A percentile compares a stretch with the other conserved stretches of the same genome.
Evolutionary conservation across 2,888 invertebrate species (phyloP).

Genomic region (Limnephilus auricula): DNA sequence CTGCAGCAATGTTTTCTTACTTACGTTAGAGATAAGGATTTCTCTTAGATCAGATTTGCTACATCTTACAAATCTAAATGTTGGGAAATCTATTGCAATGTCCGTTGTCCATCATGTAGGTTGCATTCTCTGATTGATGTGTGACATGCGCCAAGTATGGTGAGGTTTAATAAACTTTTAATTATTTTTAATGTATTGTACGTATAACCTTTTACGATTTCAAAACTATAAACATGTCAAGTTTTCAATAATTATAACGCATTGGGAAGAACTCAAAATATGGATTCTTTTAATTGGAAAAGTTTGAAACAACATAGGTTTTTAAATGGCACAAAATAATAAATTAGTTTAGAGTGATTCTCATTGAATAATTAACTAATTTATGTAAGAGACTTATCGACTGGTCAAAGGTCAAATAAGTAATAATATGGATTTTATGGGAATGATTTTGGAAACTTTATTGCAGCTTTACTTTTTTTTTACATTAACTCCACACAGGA

Average conservation of each 20-base stretch:
- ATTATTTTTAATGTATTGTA: not conserved
- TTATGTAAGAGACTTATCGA: not conserved
- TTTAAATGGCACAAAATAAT: not conserved
- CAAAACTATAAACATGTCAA: not conserved
- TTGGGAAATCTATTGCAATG: not conserved
- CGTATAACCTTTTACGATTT: not conserved
- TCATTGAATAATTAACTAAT: not conserved
- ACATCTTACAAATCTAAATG: not conserved
- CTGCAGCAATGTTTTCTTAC: not conserved
- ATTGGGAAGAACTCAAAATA: not conserved
- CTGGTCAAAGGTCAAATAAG: not conserved
- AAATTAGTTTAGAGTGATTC: not conserved
- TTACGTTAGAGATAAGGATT: not conserved
- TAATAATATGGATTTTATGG: not conserved
- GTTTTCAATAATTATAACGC: not conserved
- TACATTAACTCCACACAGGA: no score
- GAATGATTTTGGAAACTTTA: not conserved
- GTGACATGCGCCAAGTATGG: not conserved
- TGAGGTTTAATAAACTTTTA: not conserved
- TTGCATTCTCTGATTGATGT: not conserved
- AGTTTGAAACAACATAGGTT: not conserved
- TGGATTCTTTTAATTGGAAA: not conserved
- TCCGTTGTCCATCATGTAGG: not conserved
- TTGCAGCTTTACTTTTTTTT: no score
- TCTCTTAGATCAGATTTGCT: not conserved